phyloP scores from a whole-genome alignment of 30 jellyfish, hydroid and myxozoan species.

The Aurelia sp. region DNA sequence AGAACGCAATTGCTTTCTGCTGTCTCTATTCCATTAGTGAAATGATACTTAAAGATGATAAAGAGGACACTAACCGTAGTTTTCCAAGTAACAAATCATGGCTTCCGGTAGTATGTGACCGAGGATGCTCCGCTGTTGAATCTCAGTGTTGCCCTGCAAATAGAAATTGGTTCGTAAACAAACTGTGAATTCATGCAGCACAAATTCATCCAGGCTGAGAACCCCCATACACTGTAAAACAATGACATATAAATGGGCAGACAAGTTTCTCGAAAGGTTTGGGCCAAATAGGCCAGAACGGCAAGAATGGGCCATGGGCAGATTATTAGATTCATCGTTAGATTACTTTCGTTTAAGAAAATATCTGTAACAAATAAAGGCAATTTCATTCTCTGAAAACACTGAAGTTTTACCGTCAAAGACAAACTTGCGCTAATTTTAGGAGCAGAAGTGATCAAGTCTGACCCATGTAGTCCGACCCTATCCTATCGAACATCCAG shows the following conservation, averaged over 20 bases:
- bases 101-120: constrained; percentile 97
- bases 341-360: too few relatives aligned
- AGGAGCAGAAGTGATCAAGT: too few relatives aligned
- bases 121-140: constrained; percentile 89
- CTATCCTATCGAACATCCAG: too few relatives aligned
- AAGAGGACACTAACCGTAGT: constrained; percentile 72
- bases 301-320: neutral
- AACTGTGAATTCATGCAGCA: neutral
- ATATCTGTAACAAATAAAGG: too few relatives aligned
- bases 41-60: neutral
- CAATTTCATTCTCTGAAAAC: too few relatives aligned
- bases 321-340: neutral
- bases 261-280: too few relatives aligned
- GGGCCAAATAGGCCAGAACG: neutral
- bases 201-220: neutral
- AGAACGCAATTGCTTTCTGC: neutral
- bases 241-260: too few relatives aligned
- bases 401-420: too few relatives aligned
- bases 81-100: constrained; percentile 92
- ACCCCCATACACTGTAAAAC: neutral
- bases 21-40: neutral
- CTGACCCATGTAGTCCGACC: too few relatives aligned
- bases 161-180: neutral
- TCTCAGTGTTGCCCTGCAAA: constrained; percentile 54
- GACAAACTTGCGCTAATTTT: too few relatives aligned